These are phyloP conservation scores for Myripristis jacobus DNA, from an alignment of 2,797 vertebrate species.

Conservation along the genomic window DNA sequence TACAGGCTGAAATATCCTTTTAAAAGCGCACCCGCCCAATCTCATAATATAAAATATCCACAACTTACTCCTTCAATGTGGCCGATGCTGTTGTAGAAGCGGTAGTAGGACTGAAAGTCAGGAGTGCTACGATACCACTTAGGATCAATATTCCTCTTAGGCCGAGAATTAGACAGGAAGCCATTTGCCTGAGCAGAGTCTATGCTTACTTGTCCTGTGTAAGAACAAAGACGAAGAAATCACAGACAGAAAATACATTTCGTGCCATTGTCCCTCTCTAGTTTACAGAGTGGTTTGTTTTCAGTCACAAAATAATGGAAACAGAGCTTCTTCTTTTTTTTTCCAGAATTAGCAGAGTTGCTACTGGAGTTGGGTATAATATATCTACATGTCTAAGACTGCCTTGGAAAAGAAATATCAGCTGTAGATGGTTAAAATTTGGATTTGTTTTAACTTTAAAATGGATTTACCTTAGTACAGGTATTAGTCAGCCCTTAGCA, in stretches of 20 bases:
- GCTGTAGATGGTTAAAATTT: too few species aligned
- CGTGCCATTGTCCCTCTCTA: too few species aligned
- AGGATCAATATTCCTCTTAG: constrained; percentile 72
- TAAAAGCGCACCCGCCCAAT: not conserved
- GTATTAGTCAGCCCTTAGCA: too few species aligned
- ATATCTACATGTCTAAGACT: too few species aligned
- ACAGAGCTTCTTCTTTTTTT: too few species aligned
- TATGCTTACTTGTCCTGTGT: constrained; percentile 65
- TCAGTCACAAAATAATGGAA: too few species aligned
- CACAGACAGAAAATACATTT: not conserved
- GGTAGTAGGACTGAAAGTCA: constrained; percentile 85
- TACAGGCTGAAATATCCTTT: not conserved
- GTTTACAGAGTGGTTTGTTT: too few species aligned
- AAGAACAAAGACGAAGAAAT: constrained; percentile 1
- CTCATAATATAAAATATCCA: not conserved
- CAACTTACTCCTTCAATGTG: constrained; percentile 82
- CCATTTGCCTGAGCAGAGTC: constrained; percentile 69
- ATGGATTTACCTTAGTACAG: too few species aligned
- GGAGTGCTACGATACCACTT: constrained; percentile 80
- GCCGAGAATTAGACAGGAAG: constrained; percentile 79
- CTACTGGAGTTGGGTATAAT: too few species aligned
- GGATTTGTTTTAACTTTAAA: too few species aligned
- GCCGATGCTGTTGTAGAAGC: constrained; percentile 84
- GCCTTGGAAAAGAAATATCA: too few species aligned
- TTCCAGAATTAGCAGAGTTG: too few species aligned